A percentile compares a stretch with the other conserved stretches of the same genome.
Conservation (phyloP, 2,113 vertebrate species). For the Alouatta palliata region DNA sequence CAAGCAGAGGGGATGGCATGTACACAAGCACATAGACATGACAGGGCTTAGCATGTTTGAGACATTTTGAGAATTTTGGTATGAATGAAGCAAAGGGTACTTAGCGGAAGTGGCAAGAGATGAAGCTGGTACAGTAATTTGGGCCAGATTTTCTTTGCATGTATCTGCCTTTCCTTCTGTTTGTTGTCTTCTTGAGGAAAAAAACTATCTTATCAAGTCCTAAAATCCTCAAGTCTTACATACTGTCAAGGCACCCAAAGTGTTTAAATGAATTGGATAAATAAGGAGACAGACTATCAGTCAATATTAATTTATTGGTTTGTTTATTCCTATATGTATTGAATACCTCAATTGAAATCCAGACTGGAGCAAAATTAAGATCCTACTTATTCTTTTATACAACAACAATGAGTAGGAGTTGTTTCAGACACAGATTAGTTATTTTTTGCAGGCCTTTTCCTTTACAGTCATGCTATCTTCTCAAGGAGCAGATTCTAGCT, state of each 20-base stretch:
- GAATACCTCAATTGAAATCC: slow-evolving; percentile 1
- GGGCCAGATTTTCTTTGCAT: slow-evolving; percentile 1
- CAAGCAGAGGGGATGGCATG: not conserved
- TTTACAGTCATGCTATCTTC: slow-evolving; percentile 3
- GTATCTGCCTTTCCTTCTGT: not conserved
- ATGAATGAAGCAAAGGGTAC: not conserved
- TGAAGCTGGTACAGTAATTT: not conserved
- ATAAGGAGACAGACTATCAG: slow-evolving; percentile 12
- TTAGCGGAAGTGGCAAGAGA: not conserved
- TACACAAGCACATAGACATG: not conserved
- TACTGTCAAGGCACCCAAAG: not conserved
- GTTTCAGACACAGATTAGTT: slow-evolving; percentile 34
- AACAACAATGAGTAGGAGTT: not conserved
- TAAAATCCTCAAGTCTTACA: not conserved
- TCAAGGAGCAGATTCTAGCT: slow-evolving; percentile 34
- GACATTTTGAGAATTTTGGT: not conserved
- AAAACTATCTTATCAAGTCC: slow-evolving; percentile 16
- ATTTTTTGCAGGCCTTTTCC: not conserved
- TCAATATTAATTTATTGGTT: slow-evolving; percentile 45
- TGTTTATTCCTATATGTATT: not conserved
- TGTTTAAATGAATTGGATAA: slow-evolving; percentile 47
- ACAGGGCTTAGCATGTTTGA: slow-evolving; percentile 9
- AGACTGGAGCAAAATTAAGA: slow-evolving; percentile 38
- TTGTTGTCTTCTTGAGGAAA: not conserved
- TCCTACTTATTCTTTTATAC: slow-evolving; percentile 31